Conservation (phyloP, 2,888 invertebrate genomes). For the Brenthis hecate region DNA sequence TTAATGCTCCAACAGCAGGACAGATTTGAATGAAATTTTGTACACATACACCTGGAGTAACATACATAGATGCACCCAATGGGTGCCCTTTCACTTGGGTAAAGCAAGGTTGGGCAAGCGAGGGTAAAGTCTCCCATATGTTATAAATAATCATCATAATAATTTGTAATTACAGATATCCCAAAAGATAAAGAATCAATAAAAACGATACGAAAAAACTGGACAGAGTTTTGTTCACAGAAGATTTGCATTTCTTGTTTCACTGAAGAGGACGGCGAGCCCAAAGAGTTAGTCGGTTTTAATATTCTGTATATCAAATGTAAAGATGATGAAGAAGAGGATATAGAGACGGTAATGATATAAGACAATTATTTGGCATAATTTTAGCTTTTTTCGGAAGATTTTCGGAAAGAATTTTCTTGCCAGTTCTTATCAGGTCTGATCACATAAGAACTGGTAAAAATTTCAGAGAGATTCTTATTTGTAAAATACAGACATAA, state of each 20-base stretch:
- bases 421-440: no score
- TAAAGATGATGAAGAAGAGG: conserved; percentile 58
- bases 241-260: conserved; percentile 60
- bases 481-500: no score
- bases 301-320: conserved; percentile 59
- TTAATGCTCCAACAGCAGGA: no score
- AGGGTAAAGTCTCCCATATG: background rate
- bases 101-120: no score
- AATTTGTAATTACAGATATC: conserved; percentile 49
- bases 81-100: no score
- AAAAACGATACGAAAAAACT: conserved; percentile 56
- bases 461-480: no score
- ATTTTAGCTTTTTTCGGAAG: no score
- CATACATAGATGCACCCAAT: background rate
- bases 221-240: conserved; percentile 54
- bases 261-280: conserved; percentile 57
- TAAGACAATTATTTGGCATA: background rate
- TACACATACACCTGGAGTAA: no score
- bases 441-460: no score
- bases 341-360: conserved; percentile 52
- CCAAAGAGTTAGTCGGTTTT: conserved; percentile 60
- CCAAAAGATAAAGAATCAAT: conserved; percentile 56
- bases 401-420: no score
- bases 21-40: no score
- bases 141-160: background rate